Evolutionary conservation across 2,888 invertebrate species (phyloP).

Genomic region (Cheilosia grossa): DNA sequence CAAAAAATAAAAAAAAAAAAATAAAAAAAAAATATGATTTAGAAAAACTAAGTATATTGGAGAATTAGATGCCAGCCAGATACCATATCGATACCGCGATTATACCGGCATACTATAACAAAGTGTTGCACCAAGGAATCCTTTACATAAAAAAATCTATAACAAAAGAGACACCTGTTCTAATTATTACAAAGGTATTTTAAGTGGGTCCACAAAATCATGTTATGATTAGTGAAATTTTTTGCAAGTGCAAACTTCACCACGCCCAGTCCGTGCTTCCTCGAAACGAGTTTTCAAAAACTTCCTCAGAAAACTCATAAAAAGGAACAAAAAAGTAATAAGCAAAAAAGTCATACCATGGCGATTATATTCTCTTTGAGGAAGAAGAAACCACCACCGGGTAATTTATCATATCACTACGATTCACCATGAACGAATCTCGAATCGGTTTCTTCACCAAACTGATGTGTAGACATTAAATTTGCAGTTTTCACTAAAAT

Average conservation of each 20-base stretch:
- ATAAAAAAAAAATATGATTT: constrained; percentile 25
- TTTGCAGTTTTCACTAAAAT: constrained; percentile 57
- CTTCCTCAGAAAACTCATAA: constrained; percentile 52
- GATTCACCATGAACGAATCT: constrained; percentile 52
- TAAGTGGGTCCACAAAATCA: constrained; percentile 12
- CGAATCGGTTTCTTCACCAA: constrained; percentile 54
- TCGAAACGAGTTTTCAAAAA: constrained; percentile 68
- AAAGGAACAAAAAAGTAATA: constrained; percentile 34
- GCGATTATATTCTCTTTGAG: constrained; percentile 60
- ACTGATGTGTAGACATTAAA: constrained; percentile 48
- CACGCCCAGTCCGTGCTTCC: constrained; percentile 71
- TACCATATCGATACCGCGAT: neutral
- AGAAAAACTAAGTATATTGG: neutral
- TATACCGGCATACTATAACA: neutral
- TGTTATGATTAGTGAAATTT: constrained; percentile 23
- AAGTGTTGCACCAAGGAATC: too few relatives aligned
- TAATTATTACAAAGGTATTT: constrained; percentile 36
- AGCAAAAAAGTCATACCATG: constrained; percentile 59
- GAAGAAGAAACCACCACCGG: constrained; percentile 70
- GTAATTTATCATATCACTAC: constrained; percentile 56
- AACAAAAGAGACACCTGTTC: constrained; percentile 65
- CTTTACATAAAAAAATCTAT: neutral
- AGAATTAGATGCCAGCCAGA: neutral
- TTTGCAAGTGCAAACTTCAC: constrained; percentile 59
- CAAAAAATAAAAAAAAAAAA: constrained; percentile 33